Conservation (phyloP, 2,113 vertebrate genomes). For the Todiramphus saurophagus region DNA sequence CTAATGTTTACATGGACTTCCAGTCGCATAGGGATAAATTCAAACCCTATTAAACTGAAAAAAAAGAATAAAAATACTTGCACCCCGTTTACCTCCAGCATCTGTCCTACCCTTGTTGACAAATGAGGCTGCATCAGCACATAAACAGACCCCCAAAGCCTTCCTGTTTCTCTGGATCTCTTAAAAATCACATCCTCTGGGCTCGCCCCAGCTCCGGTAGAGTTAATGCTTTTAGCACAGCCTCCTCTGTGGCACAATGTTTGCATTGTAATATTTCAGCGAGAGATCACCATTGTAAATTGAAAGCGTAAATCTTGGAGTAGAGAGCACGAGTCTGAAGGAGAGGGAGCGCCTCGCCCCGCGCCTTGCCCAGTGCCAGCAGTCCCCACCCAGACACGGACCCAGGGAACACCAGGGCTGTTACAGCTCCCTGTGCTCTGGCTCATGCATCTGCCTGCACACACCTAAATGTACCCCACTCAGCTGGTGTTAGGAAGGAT, state of each 20-base stretch:
- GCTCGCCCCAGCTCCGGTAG: background rate
- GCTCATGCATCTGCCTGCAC: accelerated
- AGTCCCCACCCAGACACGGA: background rate
- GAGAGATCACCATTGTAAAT: background rate
- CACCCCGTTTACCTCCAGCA: background rate
- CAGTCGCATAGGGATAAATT: background rate
- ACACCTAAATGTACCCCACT: background rate
- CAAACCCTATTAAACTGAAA: background rate
- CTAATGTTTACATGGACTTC: accelerated
- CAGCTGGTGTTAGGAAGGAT: background rate
- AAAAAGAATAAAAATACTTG: background rate
- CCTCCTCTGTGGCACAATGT: background rate
- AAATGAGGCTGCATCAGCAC: background rate
- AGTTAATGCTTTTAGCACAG: background rate
- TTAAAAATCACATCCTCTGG: background rate
- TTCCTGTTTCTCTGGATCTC: background rate
- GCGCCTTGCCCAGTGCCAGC: background rate
- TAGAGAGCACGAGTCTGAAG: background rate
- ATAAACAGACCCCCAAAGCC: background rate
- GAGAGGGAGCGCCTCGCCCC: background rate
- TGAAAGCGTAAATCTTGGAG: background rate
- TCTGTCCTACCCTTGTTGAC: background rate
- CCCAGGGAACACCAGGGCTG: background rate
- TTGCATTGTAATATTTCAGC: background rate
- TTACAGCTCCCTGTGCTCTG: background rate